These are phyloP conservation scores for Nesometra sesokonis DNA, from an alignment of 35 echinoderm and acorn worm species.

Conservation along the genomic window DNA sequence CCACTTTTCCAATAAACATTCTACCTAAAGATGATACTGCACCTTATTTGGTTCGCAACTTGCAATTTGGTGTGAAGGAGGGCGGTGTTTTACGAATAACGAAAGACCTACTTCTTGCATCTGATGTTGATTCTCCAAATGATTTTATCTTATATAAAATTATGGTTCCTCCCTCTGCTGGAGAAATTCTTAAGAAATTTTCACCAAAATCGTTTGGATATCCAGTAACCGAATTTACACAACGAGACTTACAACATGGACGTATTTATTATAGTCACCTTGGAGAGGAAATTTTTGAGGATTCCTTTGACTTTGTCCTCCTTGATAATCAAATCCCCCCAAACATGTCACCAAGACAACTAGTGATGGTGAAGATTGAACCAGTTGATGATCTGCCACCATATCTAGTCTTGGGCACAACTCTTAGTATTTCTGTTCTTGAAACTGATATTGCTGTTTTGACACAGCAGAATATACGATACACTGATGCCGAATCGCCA, in stretches of 20 bases:
- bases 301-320: constrained; percentile 66
- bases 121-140: constrained; percentile 76
- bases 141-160: constrained; percentile 76
- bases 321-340: constrained; percentile 77
- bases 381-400: constrained; percentile 81
- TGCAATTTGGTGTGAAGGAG: constrained; percentile 62
- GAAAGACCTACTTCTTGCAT: constrained; percentile 51
- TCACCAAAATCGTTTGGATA: constrained; percentile 66
- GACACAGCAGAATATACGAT: constrained; percentile 59
- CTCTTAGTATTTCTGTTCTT: constrained; percentile 30
- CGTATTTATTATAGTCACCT: constrained; percentile 93
- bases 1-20: constrained; percentile 84
- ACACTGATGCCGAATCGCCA: constrained; percentile 53
- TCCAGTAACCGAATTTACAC: constrained; percentile 85
- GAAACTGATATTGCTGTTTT: constrained; percentile 77
- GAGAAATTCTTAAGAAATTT: constrained; percentile 85
- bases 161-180: constrained; percentile 37
- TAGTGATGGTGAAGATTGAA: constrained; percentile 43
- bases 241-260: constrained; percentile 70
- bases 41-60: constrained; percentile 71
- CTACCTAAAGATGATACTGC: constrained; percentile 87
- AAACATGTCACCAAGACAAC: constrained; percentile 57
- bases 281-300: constrained; percentile 68
- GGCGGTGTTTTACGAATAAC: constrained; percentile 51
- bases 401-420: constrained; percentile 10